phyloP scores from a whole-genome alignment of 2,888 invertebrate species.

The Philereme vetulata region DNA sequence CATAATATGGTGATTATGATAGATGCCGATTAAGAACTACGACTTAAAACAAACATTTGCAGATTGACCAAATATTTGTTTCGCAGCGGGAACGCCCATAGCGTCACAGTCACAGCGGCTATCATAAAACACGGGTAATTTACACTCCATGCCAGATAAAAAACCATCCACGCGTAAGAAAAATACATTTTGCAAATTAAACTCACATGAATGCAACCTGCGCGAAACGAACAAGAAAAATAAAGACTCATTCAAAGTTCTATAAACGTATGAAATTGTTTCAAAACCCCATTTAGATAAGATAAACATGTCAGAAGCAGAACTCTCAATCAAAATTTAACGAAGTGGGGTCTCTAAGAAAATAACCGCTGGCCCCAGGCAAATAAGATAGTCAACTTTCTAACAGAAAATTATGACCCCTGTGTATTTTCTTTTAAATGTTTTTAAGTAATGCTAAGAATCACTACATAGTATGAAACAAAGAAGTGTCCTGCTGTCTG shows the following conservation, averaged over 20 bases:
- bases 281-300: constrained; percentile 39
- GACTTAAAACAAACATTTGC: too few relatives aligned
- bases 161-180: not conserved
- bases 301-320: constrained; percentile 61
- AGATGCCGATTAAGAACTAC: too few relatives aligned
- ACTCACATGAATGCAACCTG: constrained; percentile 5
- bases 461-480: too few relatives aligned
- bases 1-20: too few relatives aligned
- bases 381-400: constrained; percentile 56
- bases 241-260: constrained; percentile 22
- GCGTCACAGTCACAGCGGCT: too few relatives aligned
- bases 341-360: constrained; percentile 53
- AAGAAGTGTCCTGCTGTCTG: too few relatives aligned
- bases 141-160: not conserved
- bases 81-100: too few relatives aligned
- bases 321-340: constrained; percentile 63
- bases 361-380: constrained; percentile 54
- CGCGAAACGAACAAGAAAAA: constrained; percentile 17
- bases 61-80: too few relatives aligned
- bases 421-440: not conserved
- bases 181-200: not conserved
- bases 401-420: constrained; percentile 38
- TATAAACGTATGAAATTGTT: constrained; percentile 32
- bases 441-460: too few relatives aligned
- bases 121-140: too few relatives aligned